Evolutionary conservation across 2,113 vertebrate genomes (phyloP).

Genomic region (Clarias batrachus): DNA sequence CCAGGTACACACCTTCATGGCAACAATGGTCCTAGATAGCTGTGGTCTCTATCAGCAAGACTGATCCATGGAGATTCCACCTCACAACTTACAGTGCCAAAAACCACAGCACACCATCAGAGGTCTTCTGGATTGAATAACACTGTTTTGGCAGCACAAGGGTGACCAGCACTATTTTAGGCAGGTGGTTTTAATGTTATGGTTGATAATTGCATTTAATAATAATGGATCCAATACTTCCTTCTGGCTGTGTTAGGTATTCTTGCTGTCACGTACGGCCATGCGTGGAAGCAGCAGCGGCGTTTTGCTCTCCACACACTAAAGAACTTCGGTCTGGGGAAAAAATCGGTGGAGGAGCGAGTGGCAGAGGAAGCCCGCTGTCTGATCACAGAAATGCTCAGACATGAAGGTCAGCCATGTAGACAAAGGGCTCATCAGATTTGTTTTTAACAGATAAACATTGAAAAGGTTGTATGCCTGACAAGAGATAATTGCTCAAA

Average conservation of each 20-base stretch:
- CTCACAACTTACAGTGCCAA: too few species aligned
- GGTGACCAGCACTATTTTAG: too few species aligned
- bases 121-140: too few species aligned
- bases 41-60: too few species aligned
- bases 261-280: slow-evolving; percentile 32
- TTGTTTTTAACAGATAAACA: too few species aligned
- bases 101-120: too few species aligned
- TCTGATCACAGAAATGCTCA: slow-evolving; percentile 43
- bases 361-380: slow-evolving; percentile 53
- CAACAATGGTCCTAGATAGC: too few species aligned
- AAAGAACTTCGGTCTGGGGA: slow-evolving; percentile 58
- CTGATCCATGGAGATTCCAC: too few species aligned
- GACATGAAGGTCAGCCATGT: slow-evolving; percentile 38
- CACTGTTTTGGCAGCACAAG: too few species aligned
- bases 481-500: background rate
- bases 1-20: too few species aligned
- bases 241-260: slow-evolving; percentile 47
- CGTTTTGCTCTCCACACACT: slow-evolving; percentile 54
- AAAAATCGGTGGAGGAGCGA: slow-evolving; percentile 54
- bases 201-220: background rate
- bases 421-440: background rate
- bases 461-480: background rate
- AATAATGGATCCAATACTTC: background rate
- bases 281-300: slow-evolving; percentile 58
- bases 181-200: too few species aligned